These are phyloP conservation scores for Charina bottae DNA, from an alignment of 2,113 vertebrate species.

Conservation along the genomic window DNA sequence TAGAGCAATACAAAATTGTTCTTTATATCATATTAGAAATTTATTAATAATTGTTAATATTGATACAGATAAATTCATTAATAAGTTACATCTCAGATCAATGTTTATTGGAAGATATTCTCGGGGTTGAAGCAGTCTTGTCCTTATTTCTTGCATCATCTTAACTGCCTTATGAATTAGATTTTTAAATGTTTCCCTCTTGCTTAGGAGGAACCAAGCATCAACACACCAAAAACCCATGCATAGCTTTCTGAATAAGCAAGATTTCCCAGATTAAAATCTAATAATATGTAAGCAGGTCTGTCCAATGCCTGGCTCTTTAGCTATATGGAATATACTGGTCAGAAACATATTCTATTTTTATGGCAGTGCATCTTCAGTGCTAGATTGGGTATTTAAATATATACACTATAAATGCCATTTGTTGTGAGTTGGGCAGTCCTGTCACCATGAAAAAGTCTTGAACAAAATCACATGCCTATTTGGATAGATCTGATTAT, in stretches of 20 bases:
- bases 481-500: conserved; percentile 1
- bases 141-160: background rate
- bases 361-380: background rate
- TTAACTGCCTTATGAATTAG: background rate
- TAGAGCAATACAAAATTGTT: background rate
- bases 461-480: background rate
- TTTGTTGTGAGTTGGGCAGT: background rate
- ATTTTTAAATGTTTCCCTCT: background rate
- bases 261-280: background rate
- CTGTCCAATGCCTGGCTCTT: background rate
- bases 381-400: background rate
- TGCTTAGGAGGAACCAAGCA: background rate
- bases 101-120: background rate
- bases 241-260: background rate
- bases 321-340: background rate
- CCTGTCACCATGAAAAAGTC: background rate
- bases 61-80: background rate
- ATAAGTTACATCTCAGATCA: background rate
- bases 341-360: background rate
- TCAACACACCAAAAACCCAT: background rate
- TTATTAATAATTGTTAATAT: background rate
- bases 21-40: no score
- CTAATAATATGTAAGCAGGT: background rate
- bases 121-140: background rate
- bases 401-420: no score